A percentile compares a stretch with the other conserved stretches of the same genome.
These are phyloP conservation scores for Hypselothyrea guttata DNA, from an alignment of 2,888 invertebrate genomes.

Conservation along the genomic window DNA sequence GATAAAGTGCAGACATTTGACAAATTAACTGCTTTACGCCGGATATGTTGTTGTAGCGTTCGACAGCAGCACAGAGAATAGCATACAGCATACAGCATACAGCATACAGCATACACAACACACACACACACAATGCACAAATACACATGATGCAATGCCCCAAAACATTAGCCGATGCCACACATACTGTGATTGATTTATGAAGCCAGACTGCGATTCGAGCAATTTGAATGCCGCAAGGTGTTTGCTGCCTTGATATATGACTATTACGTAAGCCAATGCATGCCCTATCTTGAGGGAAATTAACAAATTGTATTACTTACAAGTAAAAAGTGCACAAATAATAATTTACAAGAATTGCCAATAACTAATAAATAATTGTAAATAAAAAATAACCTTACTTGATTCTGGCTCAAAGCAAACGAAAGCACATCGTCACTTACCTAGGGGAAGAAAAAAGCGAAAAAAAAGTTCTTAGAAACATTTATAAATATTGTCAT, in stretches of 20 bases:
- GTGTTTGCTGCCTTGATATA: slow-evolving; percentile 36
- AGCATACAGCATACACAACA: neutral
- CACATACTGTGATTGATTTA: slow-evolving; percentile 65
- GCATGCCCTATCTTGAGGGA: neutral
- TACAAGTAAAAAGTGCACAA: slow-evolving; percentile 11
- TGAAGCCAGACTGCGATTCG: slow-evolving; percentile 49
- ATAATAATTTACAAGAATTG: neutral
- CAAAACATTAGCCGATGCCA: slow-evolving; percentile 29
- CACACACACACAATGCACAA: neutral
- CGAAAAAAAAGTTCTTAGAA: neutral
- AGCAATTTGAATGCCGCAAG: slow-evolving; percentile 23
- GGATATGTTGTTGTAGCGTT: slow-evolving; percentile 71
- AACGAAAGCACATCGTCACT: slow-evolving; percentile 80
- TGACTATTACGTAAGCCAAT: neutral
- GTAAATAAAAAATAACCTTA: slow-evolving; percentile 61
- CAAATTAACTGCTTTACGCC: slow-evolving; percentile 76
- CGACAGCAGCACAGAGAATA: slow-evolving; percentile 32
- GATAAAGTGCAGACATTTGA: slow-evolving; percentile 79
- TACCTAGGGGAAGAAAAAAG: slow-evolving; percentile 67
- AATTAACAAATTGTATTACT: slow-evolving; percentile 2
- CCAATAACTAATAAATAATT: neutral
- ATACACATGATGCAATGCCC: slow-evolving; percentile 3
- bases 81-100: slow-evolving; percentile 1
- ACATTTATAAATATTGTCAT: too few species aligned
- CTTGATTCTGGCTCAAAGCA: slow-evolving; percentile 79